Evolutionary conservation across 1,140 invertebrate genomes (phyloP), one percentile per base, ranked within the genome.

Genomic region (Himalopsyche phryganea): DNA sequence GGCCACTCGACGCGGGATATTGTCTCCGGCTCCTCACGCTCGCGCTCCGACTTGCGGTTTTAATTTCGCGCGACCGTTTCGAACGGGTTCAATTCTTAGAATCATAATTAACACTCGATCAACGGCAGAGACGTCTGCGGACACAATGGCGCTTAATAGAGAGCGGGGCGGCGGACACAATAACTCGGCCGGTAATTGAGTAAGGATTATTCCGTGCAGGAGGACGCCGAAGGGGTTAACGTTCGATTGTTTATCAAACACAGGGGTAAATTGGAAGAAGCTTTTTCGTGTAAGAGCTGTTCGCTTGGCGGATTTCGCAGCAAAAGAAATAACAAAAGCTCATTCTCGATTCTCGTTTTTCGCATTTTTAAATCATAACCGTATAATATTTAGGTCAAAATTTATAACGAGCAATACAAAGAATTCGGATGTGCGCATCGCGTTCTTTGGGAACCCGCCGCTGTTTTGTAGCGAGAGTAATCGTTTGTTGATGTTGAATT

Each of bases 71-170:
- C 50, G 47, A 17, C 40, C 51, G 11, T 19, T 52, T 42, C 32
- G 47, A 48, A 20, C 46, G 42, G 20, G 14, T 47, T 28, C 36
- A 32, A 53, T 63, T 59, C 48, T 53, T 14, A 55, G 56, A 63
- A 55, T 63, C 19, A 63, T 63, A 63, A 63, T 63, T 63, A 63
- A 63, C 61, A 63, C 61, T 63, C 61, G 61, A 63, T 63, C 61
- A 63, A 51, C 50, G 51, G 50, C 61, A 63, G 61, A 40, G 48
- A 36, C 28, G 42, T 48, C 42, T 40, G 28, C 44, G 33, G 14
- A 28, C 15, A 62, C 60, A 62, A 62, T 48, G 50, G 50, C 11
- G 17, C 47, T 54, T 56, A 61, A 61, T 56, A 47, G 32, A 28
- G 54, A 28, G 20, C 38, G 40, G 23, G 28, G 40, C 53, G 54